Evolutionary conservation across 2,797 vertebrate genomes (phyloP).

Genomic region (Clarias fuscus): DNA sequence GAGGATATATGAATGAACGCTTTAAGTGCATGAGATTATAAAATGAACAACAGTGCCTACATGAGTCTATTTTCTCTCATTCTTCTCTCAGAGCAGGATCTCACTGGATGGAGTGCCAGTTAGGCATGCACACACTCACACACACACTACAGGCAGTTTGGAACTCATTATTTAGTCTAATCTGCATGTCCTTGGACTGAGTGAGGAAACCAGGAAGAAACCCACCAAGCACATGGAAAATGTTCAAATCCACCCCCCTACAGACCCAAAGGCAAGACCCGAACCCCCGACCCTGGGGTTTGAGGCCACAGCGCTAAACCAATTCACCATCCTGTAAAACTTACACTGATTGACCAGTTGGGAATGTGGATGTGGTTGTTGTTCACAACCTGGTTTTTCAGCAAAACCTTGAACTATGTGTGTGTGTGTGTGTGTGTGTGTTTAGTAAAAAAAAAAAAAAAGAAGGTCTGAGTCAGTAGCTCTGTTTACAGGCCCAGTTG

Average conservation of each 20-base stretch:
- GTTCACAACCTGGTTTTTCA: background rate
- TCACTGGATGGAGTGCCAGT: no score
- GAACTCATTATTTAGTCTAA: no score
- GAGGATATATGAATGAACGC: background rate
- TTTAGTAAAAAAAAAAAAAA: background rate
- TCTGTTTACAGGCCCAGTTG: constrained; percentile 16
- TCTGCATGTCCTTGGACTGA: no score
- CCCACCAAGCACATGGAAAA: no score
- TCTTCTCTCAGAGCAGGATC: no score
- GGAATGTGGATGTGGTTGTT: background rate
- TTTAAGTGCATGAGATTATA: background rate
- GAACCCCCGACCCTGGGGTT: no score
- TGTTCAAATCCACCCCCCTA: no score
- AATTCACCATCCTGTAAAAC: background rate
- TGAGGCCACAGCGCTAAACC: background rate
- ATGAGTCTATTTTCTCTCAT: background rate
- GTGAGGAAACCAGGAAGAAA: no score
- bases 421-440: background rate
- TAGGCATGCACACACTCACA: no score
- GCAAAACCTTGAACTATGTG: background rate
- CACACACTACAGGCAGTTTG: no score
- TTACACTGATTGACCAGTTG: background rate
- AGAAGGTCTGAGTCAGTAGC: constrained; percentile 37
- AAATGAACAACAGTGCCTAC: background rate
- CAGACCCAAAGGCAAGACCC: no score